phyloP scores from a whole-genome alignment of 2,888 invertebrate species.

The Rhaphigaster nebulosa region DNA sequence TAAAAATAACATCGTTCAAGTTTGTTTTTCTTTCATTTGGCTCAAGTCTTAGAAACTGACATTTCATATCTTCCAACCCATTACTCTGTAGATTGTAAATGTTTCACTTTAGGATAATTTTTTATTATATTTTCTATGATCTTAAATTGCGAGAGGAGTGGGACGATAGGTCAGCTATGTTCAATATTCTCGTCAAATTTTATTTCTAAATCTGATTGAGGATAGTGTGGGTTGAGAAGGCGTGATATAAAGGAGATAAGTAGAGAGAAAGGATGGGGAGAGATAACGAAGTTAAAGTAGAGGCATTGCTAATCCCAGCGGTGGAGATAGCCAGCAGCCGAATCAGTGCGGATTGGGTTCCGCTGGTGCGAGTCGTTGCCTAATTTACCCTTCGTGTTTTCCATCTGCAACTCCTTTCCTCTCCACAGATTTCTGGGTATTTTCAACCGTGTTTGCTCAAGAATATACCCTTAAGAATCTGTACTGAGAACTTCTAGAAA shows the following conservation, averaged over 20 bases:
- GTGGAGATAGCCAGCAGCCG: not conserved
- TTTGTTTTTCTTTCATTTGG: no score
- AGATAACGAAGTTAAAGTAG: slow-evolving; percentile 30
- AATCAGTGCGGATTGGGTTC: not conserved
- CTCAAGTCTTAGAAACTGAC: no score
- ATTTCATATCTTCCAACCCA: no score
- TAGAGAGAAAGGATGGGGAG: not conserved
- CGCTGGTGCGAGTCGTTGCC: slow-evolving; percentile 23
- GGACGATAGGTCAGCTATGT: not conserved
- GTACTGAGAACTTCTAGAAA: not conserved
- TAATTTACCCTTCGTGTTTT: slow-evolving; percentile 29
- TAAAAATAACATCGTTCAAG: no score
- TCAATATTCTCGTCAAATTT: not conserved
- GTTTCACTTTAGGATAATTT: no score
- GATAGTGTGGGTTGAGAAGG: not conserved
- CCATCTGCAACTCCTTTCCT: slow-evolving; percentile 40
- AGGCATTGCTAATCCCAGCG: slow-evolving; percentile 2
- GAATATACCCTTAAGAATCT: not conserved
- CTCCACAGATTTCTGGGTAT: not conserved
- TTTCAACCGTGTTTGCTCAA: not conserved
- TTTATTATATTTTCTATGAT: no score
- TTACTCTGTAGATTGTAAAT: no score
- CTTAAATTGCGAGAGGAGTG: no score
- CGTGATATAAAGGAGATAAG: not conserved
- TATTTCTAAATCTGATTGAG: not conserved